Evolutionary conservation across 2,888 invertebrate genomes (phyloP), one percentile per base, ranked within the genome.

Genomic region (Brachyptera risi): DNA sequence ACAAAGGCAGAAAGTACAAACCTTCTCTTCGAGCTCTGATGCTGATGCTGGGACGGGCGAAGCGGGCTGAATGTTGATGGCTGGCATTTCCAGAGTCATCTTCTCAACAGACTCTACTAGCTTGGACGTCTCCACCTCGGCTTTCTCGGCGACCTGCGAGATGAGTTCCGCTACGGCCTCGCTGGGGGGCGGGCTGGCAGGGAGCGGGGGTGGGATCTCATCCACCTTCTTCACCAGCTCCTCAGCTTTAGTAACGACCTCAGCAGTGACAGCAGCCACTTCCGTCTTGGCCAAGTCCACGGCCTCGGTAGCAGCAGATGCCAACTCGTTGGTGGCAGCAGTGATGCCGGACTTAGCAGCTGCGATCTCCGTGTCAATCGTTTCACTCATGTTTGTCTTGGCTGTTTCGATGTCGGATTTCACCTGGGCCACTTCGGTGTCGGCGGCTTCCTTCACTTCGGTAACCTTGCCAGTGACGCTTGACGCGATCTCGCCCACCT

Each of bases 191-290:
- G 63, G 61, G 50, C 59, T 58, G 9, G 58, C 63, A n/a, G 60
- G 63, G 50, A 63, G 40, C 7, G 63, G 63, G 13, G 63, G 61
- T 24, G 60, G 63, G 19, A 61, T 56, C 38, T 59, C 63, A 27
- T 58, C 60, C 2, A 17, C 42, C 26, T 51, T 51, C 51, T 27
- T 51, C 17, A 51, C 51, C 35, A 35, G 15, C 15, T 51, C 35
- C 19, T 35, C 54, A 3, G 26, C 50, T 5, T 26, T n/a, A 3
- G 50, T 11, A 11, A 26, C 23, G 5, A 23, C 47, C 21, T 47
- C 47, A 17, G 11, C 24, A 3, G 3, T 24, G 2, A n/a, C n/a
- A 11, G 9, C 26, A 5, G 47, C 23, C 1, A 49, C 49, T 11
- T 23, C 24, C 24, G 26, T 3, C 19, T 15, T 31, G 3, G 40